phyloP scores from a whole-genome alignment of 2,888 invertebrate species.

The Unio pictorum region DNA sequence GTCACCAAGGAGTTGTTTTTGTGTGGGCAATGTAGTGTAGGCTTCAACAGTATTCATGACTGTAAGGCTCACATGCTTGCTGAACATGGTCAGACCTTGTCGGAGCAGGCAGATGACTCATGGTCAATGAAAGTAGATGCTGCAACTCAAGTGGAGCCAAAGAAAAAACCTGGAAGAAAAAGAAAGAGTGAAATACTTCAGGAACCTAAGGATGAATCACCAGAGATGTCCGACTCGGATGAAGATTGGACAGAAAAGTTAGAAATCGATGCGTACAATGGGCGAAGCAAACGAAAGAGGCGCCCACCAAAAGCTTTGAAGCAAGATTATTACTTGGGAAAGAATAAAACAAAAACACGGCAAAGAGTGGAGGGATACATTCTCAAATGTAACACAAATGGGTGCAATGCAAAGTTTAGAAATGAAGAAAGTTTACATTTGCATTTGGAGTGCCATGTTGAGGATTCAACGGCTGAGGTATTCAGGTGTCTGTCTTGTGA shows the following conservation, averaged over 20 bases:
- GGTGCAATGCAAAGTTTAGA: conserved; percentile 72
- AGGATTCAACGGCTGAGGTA: conserved; percentile 31
- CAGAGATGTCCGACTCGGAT: conserved; percentile 45
- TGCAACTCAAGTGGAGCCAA: conserved; percentile 59
- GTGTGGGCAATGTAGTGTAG: conserved; percentile 69
- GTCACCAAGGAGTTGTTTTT: conserved; percentile 63
- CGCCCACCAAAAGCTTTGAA: conserved; percentile 54
- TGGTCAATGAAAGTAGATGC: conserved; percentile 47
- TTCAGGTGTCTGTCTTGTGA: conserved; percentile 81
- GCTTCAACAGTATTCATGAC: conserved; percentile 65
- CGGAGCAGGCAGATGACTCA: conserved; percentile 10
- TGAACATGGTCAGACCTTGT: conserved; percentile 45
- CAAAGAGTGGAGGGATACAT: conserved; percentile 16
- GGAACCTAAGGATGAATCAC: conserved; percentile 22
- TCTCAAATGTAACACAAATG: conserved; percentile 37
- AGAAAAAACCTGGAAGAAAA: conserved; percentile 38
- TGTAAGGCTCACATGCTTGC: conserved; percentile 69
- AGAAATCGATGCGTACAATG: conserved; percentile 22
- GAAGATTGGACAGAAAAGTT: conserved; percentile 46
- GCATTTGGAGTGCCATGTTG: conserved; percentile 78
- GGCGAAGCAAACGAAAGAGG: conserved; percentile 49
- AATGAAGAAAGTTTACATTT: conserved; percentile 77
- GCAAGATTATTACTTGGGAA: conserved; percentile 56
- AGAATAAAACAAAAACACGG: conserved; percentile 25
- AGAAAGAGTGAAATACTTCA: conserved; percentile 25